Evolutionary conservation across 2,888 invertebrate species (phyloP), one percentile per base, ranked within the genome.

Genomic region (Mesoligia furuncula): DNA sequence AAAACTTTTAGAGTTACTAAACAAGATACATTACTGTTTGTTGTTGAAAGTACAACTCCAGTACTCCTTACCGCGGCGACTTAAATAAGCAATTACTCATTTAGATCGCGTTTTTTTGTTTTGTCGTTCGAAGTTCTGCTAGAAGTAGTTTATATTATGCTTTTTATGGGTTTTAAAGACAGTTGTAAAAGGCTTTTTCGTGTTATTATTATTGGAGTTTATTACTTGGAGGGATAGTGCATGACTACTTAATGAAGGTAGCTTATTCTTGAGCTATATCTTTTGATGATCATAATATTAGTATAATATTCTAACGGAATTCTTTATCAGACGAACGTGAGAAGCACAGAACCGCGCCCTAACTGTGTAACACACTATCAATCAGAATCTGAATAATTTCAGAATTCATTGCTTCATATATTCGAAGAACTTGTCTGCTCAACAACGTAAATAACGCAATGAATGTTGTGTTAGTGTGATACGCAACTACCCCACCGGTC

Each of bases 21-120:
- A 91, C 87, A 93, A 92, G 93, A 93, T 91, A 92, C 91, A 93
- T 92, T 87, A 90, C 88, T 88, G 83, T 76, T 92, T 87, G 81
- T 77, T 70, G 71, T 84, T 82, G 77, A 80, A 85, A 79, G 71
- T 78, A 79, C 74, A 80, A 79, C 67, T 82, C 59, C 68, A 65
- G 69, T 80, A 72, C 65, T 71, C 79, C 71, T 80, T 82, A 73
- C 80, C 48, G 71, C 64, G 81, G 84, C 73, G 84, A 79, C 84
- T 87, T 89, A 85, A 88, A 80, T 83, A 83, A 74, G 80, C 81
- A 80, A 87, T 88, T 87, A 88, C 81, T 89, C 84, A 89, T 88
- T 89, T 84, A 59, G 69, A 67, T 64, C 84, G 76, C 69, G 61
- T 71, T 81, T 77, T 75, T 84, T 83, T 79, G 82, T 83, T 86